phyloP scores from a whole-genome alignment of 2,888 invertebrate genomes.

The Apamea epomidion region DNA sequence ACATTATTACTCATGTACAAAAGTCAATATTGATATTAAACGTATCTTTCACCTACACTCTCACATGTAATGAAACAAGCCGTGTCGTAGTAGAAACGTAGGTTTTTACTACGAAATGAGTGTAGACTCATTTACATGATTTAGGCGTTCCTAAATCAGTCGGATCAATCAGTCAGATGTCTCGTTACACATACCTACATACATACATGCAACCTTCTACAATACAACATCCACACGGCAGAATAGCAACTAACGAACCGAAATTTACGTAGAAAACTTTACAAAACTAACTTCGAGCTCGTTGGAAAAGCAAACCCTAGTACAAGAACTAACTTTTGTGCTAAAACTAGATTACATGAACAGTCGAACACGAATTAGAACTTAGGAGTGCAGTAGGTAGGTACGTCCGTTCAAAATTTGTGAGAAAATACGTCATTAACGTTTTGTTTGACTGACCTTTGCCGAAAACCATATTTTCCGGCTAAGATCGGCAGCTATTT shows the following conservation, averaged over 20 bases:
- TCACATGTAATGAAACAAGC: neutral
- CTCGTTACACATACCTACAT: neutral
- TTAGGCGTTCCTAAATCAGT: neutral
- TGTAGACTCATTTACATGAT: neutral
- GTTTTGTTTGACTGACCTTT: neutral
- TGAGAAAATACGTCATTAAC: neutral
- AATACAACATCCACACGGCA: constrained; percentile 12
- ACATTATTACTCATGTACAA: too few relatives aligned
- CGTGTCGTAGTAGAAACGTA: neutral
- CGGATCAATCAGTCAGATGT: too few relatives aligned
- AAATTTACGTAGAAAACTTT: constrained; percentile 55
- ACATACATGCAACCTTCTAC: neutral
- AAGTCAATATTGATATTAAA: neutral
- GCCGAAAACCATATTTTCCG: neutral
- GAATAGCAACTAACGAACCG: constrained; percentile 50
- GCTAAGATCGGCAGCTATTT: too few relatives aligned
- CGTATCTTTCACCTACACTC: too few relatives aligned
- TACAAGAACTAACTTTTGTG: constrained; percentile 48
- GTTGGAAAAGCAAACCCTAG: constrained; percentile 51
- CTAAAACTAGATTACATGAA: constrained; percentile 55
- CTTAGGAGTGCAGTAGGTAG: constrained; percentile 9
- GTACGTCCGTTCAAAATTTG: neutral
- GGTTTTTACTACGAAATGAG: too few relatives aligned
- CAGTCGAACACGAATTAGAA: constrained; percentile 42
- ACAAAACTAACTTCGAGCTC: constrained; percentile 43